A percentile compares a stretch with the other conserved stretches of the same genome.
Evolutionary conservation across 2,888 invertebrate species (phyloP).

Genomic region (Synergus japonicus): DNA sequence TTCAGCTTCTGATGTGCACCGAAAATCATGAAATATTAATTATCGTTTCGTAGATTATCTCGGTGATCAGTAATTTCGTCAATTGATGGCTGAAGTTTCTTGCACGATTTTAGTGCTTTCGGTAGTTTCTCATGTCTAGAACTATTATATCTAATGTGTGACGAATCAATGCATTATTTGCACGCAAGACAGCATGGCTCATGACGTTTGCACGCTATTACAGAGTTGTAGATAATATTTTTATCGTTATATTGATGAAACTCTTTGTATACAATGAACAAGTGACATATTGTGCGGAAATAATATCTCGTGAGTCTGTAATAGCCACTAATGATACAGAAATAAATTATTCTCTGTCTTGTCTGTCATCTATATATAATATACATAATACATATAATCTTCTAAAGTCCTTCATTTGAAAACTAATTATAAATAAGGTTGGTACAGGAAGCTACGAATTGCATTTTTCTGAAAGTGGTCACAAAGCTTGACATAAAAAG

Average conservation of each 20-base stretch:
- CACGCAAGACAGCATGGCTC: background rate
- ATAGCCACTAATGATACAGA: background rate
- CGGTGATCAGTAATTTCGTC: background rate
- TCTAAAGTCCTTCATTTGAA: background rate
- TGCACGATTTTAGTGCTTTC: background rate
- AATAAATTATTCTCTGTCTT: background rate
- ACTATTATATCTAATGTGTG: conserved; percentile 3
- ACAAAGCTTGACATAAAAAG: background rate
- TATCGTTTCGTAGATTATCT: background rate
- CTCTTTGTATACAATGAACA: background rate
- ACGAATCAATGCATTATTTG: background rate
- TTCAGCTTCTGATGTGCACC: background rate
- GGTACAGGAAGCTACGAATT: background rate
- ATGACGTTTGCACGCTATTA: conserved; percentile 3
- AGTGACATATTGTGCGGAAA: background rate
- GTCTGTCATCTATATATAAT: background rate
- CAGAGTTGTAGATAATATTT: background rate
- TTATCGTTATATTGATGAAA: background rate
- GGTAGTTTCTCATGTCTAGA: background rate
- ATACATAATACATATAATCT: background rate
- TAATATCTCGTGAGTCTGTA: background rate
- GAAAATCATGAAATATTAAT: conserved; percentile 9
- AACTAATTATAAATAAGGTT: background rate
- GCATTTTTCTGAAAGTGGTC: background rate
- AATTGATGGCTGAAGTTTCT: background rate